Percentiles rank a stretch among this genome's conserved stretches.
Evolutionary conservation across 2,113 vertebrate genomes (phyloP).

Genomic region (Callionymus lyra): DNA sequence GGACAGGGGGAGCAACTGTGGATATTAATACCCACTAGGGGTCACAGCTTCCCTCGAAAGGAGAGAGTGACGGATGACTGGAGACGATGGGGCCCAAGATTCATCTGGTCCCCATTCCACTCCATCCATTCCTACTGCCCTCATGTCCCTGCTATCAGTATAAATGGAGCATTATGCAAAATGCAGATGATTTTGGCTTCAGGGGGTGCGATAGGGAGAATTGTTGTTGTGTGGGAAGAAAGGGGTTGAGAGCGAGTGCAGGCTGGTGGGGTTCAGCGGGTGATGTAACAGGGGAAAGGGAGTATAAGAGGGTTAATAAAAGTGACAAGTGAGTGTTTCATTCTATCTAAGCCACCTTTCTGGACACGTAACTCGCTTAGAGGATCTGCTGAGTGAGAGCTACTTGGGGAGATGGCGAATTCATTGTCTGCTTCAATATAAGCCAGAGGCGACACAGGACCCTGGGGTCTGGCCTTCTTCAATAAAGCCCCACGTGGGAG

Average conservation of each 20-base stretch:
- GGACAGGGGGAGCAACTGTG: slow-evolving; percentile 46
- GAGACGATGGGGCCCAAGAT: slow-evolving; percentile 27
- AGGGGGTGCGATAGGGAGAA: slow-evolving; percentile 52
- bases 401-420: slow-evolving; percentile 48
- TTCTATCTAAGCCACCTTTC: slow-evolving; percentile 61
- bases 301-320: slow-evolving; percentile 63
- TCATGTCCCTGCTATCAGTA: slow-evolving; percentile 47
- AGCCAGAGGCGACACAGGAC: slow-evolving; percentile 53
- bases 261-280: slow-evolving; percentile 28
- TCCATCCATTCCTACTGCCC: slow-evolving; percentile 23
- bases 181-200: slow-evolving; percentile 57
- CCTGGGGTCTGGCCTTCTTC: slow-evolving; percentile 44
- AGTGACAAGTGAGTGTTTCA: slow-evolving; percentile 67
- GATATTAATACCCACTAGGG: slow-evolving; percentile 52
- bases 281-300: slow-evolving; percentile 12
- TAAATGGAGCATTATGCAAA: slow-evolving; percentile 65
- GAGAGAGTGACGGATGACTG: slow-evolving; percentile 12
- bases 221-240: slow-evolving; percentile 25
- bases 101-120: slow-evolving; percentile 25
- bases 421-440: slow-evolving; percentile 63
- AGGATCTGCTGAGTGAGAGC: slow-evolving; percentile 54
- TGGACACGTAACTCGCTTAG: slow-evolving; percentile 66
- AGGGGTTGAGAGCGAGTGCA: slow-evolving; percentile 20
- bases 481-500: slow-evolving; percentile 58
- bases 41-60: slow-evolving; percentile 32